Percentiles rank a stretch among this genome's conserved stretches.
These are phyloP conservation scores for Silurus meridionalis DNA, from an alignment of 2,113 vertebrate genomes.

Conservation along the genomic window DNA sequence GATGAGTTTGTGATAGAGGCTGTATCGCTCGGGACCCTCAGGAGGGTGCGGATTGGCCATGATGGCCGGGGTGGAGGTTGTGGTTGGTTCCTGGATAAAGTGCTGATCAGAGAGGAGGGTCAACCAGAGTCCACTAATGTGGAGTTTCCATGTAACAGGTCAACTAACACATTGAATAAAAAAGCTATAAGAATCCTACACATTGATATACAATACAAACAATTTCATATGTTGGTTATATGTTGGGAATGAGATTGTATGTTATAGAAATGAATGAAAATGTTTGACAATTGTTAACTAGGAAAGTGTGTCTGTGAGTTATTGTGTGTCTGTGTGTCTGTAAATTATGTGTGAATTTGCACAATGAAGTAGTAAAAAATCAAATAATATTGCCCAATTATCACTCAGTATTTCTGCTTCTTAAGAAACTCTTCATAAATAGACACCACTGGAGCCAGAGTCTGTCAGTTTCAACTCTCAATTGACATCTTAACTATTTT, in stretches of 20 bases:
- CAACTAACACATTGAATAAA: background rate
- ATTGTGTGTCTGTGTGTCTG: background rate
- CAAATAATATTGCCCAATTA: background rate
- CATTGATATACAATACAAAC: background rate
- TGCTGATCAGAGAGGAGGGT: constrained; percentile 92
- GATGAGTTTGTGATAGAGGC: constrained; percentile 95
- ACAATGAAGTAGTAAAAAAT: background rate
- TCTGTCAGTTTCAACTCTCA: background rate
- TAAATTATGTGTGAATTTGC: background rate
- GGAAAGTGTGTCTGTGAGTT: background rate
- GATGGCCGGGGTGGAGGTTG: constrained; percentile 90
- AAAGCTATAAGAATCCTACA: background rate
- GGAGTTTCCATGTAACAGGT: constrained; percentile 89
- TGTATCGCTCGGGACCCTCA: constrained; percentile 82
- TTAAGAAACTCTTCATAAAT: background rate
- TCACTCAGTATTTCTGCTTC: background rate
- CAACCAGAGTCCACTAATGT: constrained; percentile 84
- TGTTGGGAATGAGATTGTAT: too few relatives aligned
- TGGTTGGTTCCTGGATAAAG: constrained; percentile 94
- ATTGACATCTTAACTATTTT: background rate
- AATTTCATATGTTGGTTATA: background rate
- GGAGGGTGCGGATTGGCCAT: constrained; percentile 86
- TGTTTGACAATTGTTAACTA: background rate
- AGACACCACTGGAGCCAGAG: background rate
- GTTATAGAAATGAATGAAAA: background rate